A percentile compares a stretch with the other conserved stretches of the same genome.
These are phyloP conservation scores for Melieria omissa DNA, from an alignment of 2,888 invertebrate species.

Conservation along the genomic window DNA sequence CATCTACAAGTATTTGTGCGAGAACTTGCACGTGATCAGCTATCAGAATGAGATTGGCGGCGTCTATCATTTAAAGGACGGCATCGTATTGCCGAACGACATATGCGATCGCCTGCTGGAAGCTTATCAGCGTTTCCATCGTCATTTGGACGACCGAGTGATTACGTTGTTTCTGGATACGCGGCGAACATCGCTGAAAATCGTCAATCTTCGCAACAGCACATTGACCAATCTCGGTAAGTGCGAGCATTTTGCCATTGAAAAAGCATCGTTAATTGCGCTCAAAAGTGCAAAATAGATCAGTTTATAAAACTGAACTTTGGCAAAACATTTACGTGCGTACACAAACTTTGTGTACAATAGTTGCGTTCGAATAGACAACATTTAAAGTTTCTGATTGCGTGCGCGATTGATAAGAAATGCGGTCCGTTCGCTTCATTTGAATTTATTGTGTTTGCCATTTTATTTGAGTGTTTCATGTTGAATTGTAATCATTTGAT, in stretches of 20 bases:
- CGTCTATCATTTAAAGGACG: constrained; percentile 68
- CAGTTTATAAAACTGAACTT: too few relatives aligned
- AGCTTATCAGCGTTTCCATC: constrained; percentile 65
- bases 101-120: constrained; percentile 73
- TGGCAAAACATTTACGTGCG: too few relatives aligned
- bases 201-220: constrained; percentile 77
- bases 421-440: too few relatives aligned
- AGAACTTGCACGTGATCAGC: constrained; percentile 63
- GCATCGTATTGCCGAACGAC: constrained; percentile 75
- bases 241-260: constrained; percentile 28
- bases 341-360: too few relatives aligned
- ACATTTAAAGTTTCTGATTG: too few relatives aligned
- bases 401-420: too few relatives aligned
- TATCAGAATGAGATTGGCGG: constrained; percentile 52
- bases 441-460: too few relatives aligned
- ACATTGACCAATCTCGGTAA: constrained; percentile 77
- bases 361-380: too few relatives aligned
- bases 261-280: too few relatives aligned
- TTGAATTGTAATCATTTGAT: too few relatives aligned
- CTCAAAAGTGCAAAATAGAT: too few relatives aligned
- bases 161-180: constrained; percentile 78
- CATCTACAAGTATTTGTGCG: constrained; percentile 64
- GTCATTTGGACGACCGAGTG: constrained; percentile 75
- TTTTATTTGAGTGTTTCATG: too few relatives aligned
- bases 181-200: constrained; percentile 75